These are phyloP conservation scores for Peromyscus eremicus DNA, from an alignment of 2,797 vertebrate species.

Conservation along the genomic window DNA sequence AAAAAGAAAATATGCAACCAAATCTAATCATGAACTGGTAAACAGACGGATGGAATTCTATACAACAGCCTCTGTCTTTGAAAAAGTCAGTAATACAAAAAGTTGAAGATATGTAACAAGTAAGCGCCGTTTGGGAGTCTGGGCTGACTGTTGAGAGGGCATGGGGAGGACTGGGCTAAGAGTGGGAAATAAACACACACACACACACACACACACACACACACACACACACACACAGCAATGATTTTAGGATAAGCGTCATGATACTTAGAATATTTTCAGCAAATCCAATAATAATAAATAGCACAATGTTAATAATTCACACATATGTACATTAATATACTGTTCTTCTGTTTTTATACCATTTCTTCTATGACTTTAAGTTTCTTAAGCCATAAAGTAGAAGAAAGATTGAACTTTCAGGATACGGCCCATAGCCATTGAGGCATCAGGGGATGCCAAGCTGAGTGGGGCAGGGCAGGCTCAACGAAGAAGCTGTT, in stretches of 20 bases:
- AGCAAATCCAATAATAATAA: background rate
- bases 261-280: background rate
- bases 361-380: background rate
- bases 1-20: background rate
- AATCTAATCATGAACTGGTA: background rate
- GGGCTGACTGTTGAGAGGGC: background rate
- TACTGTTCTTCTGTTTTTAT: background rate
- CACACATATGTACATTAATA: background rate
- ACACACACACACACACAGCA: background rate
- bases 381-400: background rate
- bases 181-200: background rate
- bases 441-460: background rate
- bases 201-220: background rate
- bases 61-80: background rate
- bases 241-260: background rate
- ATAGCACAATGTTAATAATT: background rate
- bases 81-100: background rate
- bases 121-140: background rate
- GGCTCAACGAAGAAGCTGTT: background rate
- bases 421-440: background rate
- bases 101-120: background rate
- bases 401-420: background rate
- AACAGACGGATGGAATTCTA: background rate
- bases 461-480: background rate
- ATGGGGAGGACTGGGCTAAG: background rate